phyloP scores from a whole-genome alignment of 2,888 invertebrate genomes.

The Drosophila meridionalis region DNA sequence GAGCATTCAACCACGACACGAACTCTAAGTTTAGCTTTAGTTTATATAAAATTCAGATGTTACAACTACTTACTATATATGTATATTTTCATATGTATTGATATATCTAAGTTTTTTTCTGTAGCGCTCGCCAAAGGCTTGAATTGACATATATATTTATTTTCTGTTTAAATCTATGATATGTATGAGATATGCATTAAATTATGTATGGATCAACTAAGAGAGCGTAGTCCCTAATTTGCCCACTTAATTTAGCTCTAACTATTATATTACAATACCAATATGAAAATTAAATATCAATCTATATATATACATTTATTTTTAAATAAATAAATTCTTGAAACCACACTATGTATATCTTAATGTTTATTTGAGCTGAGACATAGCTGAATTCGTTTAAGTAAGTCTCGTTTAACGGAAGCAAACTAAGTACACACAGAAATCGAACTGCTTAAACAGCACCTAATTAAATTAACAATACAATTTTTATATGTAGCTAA shows the following conservation, averaged over 20 bases:
- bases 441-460: conserved; percentile 17
- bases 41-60: conserved; percentile 34
- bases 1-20: conserved; percentile 49
- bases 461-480: conserved; percentile 35
- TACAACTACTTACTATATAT: background rate
- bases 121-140: conserved; percentile 58
- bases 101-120: conserved; percentile 49
- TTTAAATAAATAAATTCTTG: conserved; percentile 69
- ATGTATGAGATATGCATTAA: conserved; percentile 42
- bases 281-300: conserved; percentile 33
- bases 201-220: conserved; percentile 41
- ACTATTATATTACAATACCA: conserved; percentile 30
- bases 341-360: conserved; percentile 72
- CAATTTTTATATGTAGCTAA: conserved; percentile 43
- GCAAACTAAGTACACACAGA: conserved; percentile 18
- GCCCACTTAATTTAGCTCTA: conserved; percentile 52
- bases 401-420: conserved; percentile 59
- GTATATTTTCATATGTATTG: conserved; percentile 33
- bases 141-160: conserved; percentile 7
- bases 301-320: conserved; percentile 54
- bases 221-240: conserved; percentile 49
- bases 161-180: conserved; percentile 16
- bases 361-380: conserved; percentile 53
- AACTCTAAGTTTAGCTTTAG: conserved; percentile 62
- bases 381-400: conserved; percentile 44